Conservation (phyloP, 2,797 vertebrate genomes). For the Notolepis coatsorum region DNA sequence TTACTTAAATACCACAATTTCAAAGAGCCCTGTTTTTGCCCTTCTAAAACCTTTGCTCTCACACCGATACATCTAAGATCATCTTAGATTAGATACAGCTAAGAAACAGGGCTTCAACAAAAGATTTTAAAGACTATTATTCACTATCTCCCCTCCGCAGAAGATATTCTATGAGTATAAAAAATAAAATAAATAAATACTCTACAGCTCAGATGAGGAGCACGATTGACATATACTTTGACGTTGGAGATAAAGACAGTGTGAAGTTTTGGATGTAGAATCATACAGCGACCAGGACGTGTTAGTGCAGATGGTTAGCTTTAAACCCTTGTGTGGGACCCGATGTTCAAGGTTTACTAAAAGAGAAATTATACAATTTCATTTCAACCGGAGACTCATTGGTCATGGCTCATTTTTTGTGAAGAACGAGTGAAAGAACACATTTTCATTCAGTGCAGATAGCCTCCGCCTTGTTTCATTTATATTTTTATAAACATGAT, state of each 20-base stretch:
- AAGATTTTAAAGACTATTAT: background rate
- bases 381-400: too few species aligned
- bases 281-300: conserved; percentile 50
- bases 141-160: conserved; percentile 20
- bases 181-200: too few species aligned
- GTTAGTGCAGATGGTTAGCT: conserved; percentile 49
- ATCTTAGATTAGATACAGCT: conserved; percentile 1
- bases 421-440: background rate
- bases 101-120: too few species aligned
- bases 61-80: too few species aligned
- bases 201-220: conserved; percentile 57
- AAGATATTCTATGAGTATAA: too few species aligned
- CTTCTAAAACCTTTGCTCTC: too few species aligned
- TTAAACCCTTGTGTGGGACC: background rate
- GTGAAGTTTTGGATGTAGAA: conserved; percentile 52
- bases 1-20: too few species aligned
- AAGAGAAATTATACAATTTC: too few species aligned
- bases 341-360: conserved; percentile 16
- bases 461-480: background rate
- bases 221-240: conserved; percentile 67
- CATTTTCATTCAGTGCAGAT: background rate
- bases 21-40: too few species aligned
- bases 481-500: background rate
- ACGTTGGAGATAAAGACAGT: conserved; percentile 25
- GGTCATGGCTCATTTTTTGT: background rate